A percentile compares a stretch with the other conserved stretches of the same genome.
Evolutionary conservation across 64 coral and sea anemone species (phyloP).

Genomic region (Dendrophyllia cribrosa): DNA sequence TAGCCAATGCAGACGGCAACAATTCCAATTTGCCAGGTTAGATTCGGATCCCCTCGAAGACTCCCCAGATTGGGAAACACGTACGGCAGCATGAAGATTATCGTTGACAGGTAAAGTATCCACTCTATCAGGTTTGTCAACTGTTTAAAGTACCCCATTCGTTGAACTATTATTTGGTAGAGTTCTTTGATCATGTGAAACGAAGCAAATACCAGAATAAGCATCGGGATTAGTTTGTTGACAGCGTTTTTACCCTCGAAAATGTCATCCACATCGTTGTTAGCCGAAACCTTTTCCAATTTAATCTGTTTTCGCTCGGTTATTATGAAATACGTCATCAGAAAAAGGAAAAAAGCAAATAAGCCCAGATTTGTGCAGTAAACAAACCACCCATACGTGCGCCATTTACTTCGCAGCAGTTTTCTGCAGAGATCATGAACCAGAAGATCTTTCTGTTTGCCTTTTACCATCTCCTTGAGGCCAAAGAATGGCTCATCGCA

Average conservation of each 20-base stretch:
- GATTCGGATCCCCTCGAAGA: constrained; percentile 2
- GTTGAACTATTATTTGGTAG: constrained; percentile 33
- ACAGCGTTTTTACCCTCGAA: constrained; percentile 18
- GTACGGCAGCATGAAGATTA: constrained; percentile 61
- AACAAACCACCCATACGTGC: constrained; percentile 61
- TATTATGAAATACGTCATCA: constrained; percentile 27
- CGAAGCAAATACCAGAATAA: constrained; percentile 36
- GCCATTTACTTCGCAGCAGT: constrained; percentile 64
- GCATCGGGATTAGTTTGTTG: background rate
- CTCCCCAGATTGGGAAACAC: background rate
- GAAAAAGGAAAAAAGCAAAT: constrained; percentile 41
- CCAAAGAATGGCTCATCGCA: constrained; percentile 25
- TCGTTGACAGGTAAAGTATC: constrained; percentile 35
- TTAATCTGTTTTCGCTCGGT: constrained; percentile 12
- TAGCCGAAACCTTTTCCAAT: background rate
- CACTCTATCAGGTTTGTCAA: constrained; percentile 60
- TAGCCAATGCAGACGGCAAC: constrained; percentile 64
- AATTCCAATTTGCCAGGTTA: constrained; percentile 58
- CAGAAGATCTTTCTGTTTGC: constrained; percentile 57
- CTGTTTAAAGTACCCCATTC: constrained; percentile 50
- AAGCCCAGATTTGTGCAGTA: constrained; percentile 49
- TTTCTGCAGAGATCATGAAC: constrained; percentile 64
- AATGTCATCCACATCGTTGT: background rate
- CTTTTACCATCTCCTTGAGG: constrained; percentile 41
- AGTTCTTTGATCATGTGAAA: constrained; percentile 64